Evolutionary conservation across 2,888 invertebrate genomes (phyloP).

Genomic region (Muscina levida): DNA sequence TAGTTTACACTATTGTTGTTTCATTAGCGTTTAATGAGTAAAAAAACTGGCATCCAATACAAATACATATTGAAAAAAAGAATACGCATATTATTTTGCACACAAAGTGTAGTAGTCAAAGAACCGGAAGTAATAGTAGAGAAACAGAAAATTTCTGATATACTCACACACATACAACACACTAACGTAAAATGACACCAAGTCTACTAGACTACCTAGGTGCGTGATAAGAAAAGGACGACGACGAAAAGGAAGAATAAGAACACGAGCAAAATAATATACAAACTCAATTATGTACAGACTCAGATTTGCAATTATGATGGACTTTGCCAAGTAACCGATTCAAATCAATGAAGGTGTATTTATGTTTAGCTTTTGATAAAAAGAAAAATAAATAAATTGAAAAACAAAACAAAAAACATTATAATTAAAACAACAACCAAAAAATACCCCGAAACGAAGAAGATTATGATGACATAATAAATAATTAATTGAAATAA

Average conservation of each 20-base stretch:
- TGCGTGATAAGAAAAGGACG: too few species aligned
- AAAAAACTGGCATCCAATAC: not conserved
- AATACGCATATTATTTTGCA: conserved; percentile 3
- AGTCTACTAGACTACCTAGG: too few species aligned
- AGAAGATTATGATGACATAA: conserved; percentile 11
- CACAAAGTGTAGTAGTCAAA: not conserved
- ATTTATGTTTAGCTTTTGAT: conserved; percentile 65
- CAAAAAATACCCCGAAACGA: too few species aligned
- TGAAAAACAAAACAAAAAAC: too few species aligned
- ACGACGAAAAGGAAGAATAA: too few species aligned
- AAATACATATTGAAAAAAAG: not conserved
- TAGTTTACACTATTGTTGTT: conserved; percentile 20
- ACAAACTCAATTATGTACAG: conserved; percentile 64
- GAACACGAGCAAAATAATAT: conserved; percentile 4
- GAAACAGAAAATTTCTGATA: not conserved
- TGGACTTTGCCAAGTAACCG: too few species aligned
- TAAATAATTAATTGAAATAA: not conserved
- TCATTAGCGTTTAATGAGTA: conserved; percentile 2
- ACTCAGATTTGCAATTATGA: conserved; percentile 48
- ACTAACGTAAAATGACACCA: too few species aligned
- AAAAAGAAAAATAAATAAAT: conserved; percentile 41
- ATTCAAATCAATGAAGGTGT: conserved; percentile 46
- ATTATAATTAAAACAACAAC: conserved; percentile 35
- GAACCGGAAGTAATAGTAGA: too few species aligned
- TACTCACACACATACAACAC: not conserved